These are phyloP conservation scores for Nomada fabriciana DNA, from an alignment of 2,888 invertebrate genomes.

Conservation along the genomic window DNA sequence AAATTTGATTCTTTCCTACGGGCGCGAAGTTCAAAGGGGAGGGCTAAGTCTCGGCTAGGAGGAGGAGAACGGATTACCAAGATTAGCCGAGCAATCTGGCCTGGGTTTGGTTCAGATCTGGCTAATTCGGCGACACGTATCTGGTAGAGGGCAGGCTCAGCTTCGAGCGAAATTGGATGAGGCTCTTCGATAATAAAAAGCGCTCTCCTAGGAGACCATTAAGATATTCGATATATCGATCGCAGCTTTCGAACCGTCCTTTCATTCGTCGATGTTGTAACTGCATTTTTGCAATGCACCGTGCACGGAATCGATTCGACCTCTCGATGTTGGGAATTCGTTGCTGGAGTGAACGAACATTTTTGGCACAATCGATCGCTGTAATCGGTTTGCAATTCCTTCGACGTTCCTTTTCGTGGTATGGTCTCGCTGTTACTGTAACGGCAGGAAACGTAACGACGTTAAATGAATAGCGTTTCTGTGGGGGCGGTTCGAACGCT, in stretches of 20 bases:
- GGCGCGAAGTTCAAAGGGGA: neutral
- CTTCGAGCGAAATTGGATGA: slow-evolving; percentile 42
- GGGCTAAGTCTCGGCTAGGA: neutral
- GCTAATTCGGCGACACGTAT: slow-evolving; percentile 47
- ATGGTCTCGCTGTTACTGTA: neutral
- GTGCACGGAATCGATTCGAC: neutral
- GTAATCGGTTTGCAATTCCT: neutral
- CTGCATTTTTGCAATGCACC: neutral
- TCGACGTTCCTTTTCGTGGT: no score
- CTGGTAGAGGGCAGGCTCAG: neutral
- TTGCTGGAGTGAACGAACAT: neutral
- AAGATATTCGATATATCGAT: slow-evolving; percentile 33
- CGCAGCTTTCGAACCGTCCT: neutral
- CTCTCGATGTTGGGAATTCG: neutral
- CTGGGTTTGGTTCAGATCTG: slow-evolving; percentile 12
- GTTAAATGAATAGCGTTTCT: slow-evolving; percentile 6
- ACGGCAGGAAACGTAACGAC: slow-evolving; percentile 3
- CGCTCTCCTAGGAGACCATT: slow-evolving; percentile 8
- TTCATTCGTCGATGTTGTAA: neutral
- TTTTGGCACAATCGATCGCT: neutral
- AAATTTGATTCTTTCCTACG: neutral
- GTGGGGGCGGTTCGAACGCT: slow-evolving; percentile 20
- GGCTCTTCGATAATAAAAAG: slow-evolving; percentile 32
- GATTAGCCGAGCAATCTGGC: slow-evolving; percentile 21
- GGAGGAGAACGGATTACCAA: slow-evolving; percentile 31